phyloP scores from a whole-genome alignment of 1,140 invertebrate genomes.

The Adoxophyes honmai region DNA sequence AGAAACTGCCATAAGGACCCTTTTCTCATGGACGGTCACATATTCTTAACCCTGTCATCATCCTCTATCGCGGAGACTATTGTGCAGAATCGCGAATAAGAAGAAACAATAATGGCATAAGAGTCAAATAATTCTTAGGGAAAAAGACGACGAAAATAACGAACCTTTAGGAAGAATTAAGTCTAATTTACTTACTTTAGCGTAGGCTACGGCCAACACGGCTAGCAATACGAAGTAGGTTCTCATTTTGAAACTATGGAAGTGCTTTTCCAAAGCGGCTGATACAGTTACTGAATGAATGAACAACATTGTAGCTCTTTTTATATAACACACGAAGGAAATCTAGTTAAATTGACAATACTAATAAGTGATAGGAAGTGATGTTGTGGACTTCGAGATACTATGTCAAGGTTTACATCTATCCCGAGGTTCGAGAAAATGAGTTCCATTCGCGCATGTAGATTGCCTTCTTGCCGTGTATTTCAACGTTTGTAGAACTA shows the following conservation, averaged over 20 bases:
- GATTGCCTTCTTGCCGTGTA: too few relatives aligned
- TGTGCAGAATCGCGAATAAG: too few relatives aligned
- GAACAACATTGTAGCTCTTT: background rate
- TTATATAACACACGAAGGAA: constrained; percentile 11
- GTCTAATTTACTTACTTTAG: constrained; percentile 5
- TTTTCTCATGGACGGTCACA: too few relatives aligned
- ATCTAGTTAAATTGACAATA: background rate
- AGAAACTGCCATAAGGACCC: too few relatives aligned
- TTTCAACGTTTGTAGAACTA: too few relatives aligned
- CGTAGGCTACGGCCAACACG: background rate
- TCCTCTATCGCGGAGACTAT: too few relatives aligned
- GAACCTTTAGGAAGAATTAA: too few relatives aligned
- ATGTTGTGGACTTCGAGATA: background rate
- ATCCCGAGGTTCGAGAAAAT: constrained; percentile 10
- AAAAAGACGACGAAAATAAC: too few relatives aligned
- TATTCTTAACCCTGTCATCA: too few relatives aligned
- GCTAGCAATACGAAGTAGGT: background rate
- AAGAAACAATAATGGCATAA: too few relatives aligned
- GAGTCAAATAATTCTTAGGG: too few relatives aligned
- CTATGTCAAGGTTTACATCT: constrained; percentile 9
- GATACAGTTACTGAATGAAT: background rate
- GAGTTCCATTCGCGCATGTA: background rate
- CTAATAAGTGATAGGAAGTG: background rate
- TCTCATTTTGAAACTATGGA: background rate
- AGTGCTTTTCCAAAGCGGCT: constrained; percentile 1